These are phyloP conservation scores for Incurvaria masculella DNA, from an alignment of 2,888 invertebrate species.

Conservation along the genomic window DNA sequence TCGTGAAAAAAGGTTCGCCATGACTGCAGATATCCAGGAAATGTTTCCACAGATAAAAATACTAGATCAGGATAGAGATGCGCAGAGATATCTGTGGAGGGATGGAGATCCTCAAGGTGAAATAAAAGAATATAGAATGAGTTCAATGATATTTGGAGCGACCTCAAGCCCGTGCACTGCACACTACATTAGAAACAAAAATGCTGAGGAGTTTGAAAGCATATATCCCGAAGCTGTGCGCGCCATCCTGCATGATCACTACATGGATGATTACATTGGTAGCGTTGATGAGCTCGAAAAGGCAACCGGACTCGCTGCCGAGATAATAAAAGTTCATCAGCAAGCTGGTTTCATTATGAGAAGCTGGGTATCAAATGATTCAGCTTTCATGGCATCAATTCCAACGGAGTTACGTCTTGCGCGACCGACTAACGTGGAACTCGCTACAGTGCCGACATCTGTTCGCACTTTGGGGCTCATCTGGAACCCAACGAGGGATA, in stretches of 20 bases:
- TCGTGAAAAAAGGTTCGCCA: constrained; percentile 19
- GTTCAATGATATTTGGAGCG: constrained; percentile 14
- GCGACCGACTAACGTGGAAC: background rate
- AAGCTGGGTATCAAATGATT: background rate
- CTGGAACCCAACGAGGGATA: background rate
- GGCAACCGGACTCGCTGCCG: constrained; percentile 1
- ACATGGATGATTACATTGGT: constrained; percentile 12
- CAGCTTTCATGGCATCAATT: background rate
- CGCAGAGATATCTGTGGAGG: background rate
- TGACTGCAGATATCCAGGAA: constrained; percentile 14
- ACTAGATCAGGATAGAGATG: constrained; percentile 13
- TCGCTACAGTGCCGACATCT: background rate
- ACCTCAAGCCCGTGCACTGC: constrained; percentile 13
- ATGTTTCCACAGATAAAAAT: constrained; percentile 17
- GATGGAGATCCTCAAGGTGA: background rate
- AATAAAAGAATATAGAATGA: constrained; percentile 13
- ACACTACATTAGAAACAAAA: constrained; percentile 11
- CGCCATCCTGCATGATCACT: constrained; percentile 8
- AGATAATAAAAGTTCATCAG: background rate
- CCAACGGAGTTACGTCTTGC: background rate
- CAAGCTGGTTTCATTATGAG: background rate
- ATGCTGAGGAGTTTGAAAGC: constrained; percentile 8
- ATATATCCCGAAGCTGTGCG: constrained; percentile 5
- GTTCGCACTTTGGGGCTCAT: background rate
- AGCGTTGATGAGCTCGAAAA: constrained; percentile 9